phyloP scores from a whole-genome alignment of 1,140 invertebrate genomes.

The Aphelenchoides besseyi region DNA sequence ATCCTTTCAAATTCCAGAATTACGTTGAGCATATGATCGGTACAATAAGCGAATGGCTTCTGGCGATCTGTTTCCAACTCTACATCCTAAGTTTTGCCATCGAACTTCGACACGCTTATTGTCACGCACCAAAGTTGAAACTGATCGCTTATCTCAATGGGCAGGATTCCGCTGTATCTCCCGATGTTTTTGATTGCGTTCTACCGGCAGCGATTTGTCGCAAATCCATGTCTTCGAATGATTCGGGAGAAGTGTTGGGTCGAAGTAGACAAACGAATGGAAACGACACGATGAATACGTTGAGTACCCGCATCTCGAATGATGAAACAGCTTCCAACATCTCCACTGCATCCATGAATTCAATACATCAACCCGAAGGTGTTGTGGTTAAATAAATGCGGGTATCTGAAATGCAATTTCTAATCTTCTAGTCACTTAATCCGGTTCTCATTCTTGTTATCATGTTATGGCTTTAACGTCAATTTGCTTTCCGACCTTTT shows the following conservation, averaged over 20 bases:
- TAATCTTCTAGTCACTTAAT: too few species aligned
- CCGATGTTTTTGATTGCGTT: constrained; percentile 19
- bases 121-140: constrained; percentile 51
- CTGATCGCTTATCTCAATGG: constrained; percentile 26
- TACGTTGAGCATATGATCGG: constrained; percentile 63
- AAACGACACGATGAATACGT: background rate
- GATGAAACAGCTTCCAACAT: background rate
- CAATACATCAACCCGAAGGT: background rate
- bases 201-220: constrained; percentile 3
- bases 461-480: too few species aligned
- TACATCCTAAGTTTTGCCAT: constrained; percentile 63
- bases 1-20: constrained; percentile 57
- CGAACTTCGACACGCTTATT: constrained; percentile 44
- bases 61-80: constrained; percentile 63
- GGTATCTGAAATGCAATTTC: background rate
- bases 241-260: background rate
- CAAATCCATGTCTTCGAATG: background rate
- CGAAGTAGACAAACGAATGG: background rate
- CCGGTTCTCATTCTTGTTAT: too few species aligned
- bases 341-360: background rate
- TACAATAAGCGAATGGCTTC: constrained; percentile 63
- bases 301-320: background rate
- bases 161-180: background rate
- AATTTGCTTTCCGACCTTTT: too few species aligned
- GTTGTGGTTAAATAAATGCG: background rate